Evolutionary conservation across 37 sponge, comb jelly and placozoan genomes (phyloP).

Genomic region (Halichondria panicea): DNA sequence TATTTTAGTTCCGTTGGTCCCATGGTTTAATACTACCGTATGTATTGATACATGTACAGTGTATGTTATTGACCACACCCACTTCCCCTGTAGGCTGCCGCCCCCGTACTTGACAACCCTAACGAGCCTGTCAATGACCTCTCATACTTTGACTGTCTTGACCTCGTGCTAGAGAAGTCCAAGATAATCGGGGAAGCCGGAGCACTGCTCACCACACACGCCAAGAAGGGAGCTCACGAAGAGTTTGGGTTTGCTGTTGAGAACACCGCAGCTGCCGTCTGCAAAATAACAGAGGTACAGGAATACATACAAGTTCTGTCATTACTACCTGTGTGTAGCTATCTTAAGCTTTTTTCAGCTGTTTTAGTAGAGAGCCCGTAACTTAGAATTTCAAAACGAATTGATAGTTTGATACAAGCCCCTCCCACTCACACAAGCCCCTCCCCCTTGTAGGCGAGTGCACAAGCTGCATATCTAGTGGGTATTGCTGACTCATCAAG

Average conservation of each 20-base stretch:
- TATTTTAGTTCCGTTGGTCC: neutral
- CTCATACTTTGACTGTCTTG: conserved; percentile 96
- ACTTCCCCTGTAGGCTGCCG: conserved; percentile 47
- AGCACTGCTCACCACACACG: conserved; percentile 57
- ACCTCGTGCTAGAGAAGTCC: conserved; percentile 87
- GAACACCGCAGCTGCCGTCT: conserved; percentile 57
- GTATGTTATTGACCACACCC: neutral
- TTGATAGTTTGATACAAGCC: no score
- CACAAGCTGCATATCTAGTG: conserved; percentile 93
- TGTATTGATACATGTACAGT: no score
- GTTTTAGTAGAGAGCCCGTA: no score
- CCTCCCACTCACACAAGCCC: no score
- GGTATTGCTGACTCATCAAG: conserved; percentile 93
- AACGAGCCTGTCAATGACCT: conserved; percentile 89
- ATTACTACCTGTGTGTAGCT: no score
- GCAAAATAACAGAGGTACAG: conserved; percentile 72
- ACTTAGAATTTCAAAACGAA: no score
- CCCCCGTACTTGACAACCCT: conserved; percentile 79
- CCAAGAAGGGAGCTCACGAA: conserved; percentile 69
- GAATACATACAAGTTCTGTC: no score
- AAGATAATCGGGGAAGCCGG: conserved; percentile 77
- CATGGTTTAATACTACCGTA: neutral
- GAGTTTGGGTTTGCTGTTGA: conserved; percentile 69
- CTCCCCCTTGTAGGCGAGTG: no score
- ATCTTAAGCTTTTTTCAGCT: no score